Percentiles rank a stretch among this genome's conserved stretches.
phyloP scores from a whole-genome alignment of 2,888 invertebrate species.

The Drosophila anomalata region DNA sequence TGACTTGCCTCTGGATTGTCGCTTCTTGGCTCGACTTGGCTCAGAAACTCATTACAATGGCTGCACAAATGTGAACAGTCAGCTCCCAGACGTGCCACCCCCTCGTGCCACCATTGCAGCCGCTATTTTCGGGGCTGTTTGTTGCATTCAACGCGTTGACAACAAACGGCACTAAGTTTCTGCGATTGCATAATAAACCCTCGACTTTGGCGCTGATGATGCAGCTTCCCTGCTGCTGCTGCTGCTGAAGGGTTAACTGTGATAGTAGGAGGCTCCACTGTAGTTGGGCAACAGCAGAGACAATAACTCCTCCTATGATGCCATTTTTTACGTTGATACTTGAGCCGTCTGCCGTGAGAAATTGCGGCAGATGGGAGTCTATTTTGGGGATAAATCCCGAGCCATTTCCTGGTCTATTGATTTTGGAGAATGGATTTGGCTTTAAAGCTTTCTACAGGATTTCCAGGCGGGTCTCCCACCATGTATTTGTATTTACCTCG shows the following conservation, averaged over 20 bases:
- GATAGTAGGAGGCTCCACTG: slow-evolving; percentile 27
- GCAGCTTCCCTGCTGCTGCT: slow-evolving; percentile 44
- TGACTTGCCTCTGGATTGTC: slow-evolving; percentile 33
- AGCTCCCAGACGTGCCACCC: slow-evolving; percentile 46
- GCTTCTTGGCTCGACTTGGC: slow-evolving; percentile 28
- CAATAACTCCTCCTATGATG: slow-evolving; percentile 73
- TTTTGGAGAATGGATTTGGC: slow-evolving; percentile 25
- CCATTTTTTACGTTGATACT: slow-evolving; percentile 75
- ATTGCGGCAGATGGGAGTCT: slow-evolving; percentile 17
- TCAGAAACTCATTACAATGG: slow-evolving; percentile 69
- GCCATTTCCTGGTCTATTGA: slow-evolving; percentile 35
- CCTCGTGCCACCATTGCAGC: not conserved
- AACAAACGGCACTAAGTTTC: slow-evolving; percentile 77
- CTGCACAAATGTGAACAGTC: slow-evolving; percentile 68
- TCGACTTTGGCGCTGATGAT: slow-evolving; percentile 58
- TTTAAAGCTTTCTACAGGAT: not conserved
- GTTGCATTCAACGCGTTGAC: slow-evolving; percentile 72
- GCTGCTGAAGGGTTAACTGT: slow-evolving; percentile 2
- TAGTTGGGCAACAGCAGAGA: slow-evolving; percentile 57
- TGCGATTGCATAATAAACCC: slow-evolving; percentile 76
- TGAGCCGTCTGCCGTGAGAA: slow-evolving; percentile 48
- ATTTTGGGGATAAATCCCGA: slow-evolving; percentile 13
- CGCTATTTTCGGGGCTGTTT: slow-evolving; percentile 32
- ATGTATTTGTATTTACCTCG: too few relatives aligned
- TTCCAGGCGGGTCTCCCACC: too few relatives aligned